Conservation (phyloP, 2,797 vertebrate species). For the Tarsius wallacei region DNA sequence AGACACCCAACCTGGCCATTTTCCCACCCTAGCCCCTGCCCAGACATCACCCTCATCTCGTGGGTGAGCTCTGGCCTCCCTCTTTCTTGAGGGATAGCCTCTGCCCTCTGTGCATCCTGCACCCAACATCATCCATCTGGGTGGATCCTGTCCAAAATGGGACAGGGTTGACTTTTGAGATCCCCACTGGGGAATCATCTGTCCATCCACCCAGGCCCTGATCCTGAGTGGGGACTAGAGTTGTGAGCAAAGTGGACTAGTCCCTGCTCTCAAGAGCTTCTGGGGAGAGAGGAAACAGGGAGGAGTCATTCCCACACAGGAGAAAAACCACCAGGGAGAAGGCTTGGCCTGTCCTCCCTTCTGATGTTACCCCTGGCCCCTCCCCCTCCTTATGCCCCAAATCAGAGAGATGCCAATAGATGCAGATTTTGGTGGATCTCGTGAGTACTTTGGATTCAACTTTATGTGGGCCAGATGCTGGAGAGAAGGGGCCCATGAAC, state of each 20-base stretch:
- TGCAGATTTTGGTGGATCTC: fast-evolving
- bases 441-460: background rate
- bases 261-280: background rate
- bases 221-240: fast-evolving
- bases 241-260: background rate
- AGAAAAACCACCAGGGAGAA: background rate
- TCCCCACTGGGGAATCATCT: fast-evolving
- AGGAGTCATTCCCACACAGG: background rate
- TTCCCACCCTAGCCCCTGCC: background rate
- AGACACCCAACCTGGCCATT: background rate
- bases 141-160: background rate
- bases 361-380: background rate
- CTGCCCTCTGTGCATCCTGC: too few relatives aligned
- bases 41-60: fast-evolving
- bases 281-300: background rate
- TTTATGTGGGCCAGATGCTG: background rate
- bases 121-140: fast-evolving
- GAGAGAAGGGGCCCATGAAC: fast-evolving
- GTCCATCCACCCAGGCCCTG: background rate
- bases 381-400: fast-evolving
- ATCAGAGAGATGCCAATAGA: too few relatives aligned
- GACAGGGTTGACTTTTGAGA: background rate
- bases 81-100: background rate
- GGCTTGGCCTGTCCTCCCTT: too few relatives aligned
- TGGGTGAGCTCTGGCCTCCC: fast-evolving